Evolutionary conservation across 2,888 invertebrate species (phyloP).

Genomic region (Rhamphomyia laevipes): DNA sequence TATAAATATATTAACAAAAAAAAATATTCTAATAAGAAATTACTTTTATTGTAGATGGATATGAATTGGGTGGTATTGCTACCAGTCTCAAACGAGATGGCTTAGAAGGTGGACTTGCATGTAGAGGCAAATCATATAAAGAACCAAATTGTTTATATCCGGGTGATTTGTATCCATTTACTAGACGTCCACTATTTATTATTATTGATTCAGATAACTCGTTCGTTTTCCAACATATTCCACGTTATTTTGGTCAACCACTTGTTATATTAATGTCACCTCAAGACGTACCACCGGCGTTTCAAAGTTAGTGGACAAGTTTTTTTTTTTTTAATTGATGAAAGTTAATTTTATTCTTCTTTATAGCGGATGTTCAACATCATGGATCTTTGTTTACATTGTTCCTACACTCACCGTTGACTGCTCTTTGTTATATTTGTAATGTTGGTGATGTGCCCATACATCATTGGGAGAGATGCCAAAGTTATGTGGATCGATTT

Average conservation of each 20-base stretch:
- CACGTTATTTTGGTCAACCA: constrained; percentile 86
- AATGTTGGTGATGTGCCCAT: constrained; percentile 76
- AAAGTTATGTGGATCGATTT: constrained; percentile 77
- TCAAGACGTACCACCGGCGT: constrained; percentile 72
- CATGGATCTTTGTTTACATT: constrained; percentile 89
- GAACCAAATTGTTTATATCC: constrained; percentile 78
- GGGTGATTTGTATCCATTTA: constrained; percentile 86
- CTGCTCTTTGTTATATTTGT: constrained; percentile 84
- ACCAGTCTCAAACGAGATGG: constrained; percentile 77
- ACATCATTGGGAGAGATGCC: constrained; percentile 83
- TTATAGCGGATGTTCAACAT: constrained; percentile 58
- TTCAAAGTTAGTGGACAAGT: constrained; percentile 52
- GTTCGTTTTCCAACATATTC: constrained; percentile 82
- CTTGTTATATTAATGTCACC: constrained; percentile 89
- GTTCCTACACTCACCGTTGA: constrained; percentile 88
- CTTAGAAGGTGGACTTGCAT: constrained; percentile 34
- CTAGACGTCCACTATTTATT: constrained; percentile 82
- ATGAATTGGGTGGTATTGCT: constrained; percentile 81
- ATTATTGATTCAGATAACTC: constrained; percentile 95
- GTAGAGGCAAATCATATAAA: constrained; percentile 41
- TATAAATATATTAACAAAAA: background rate
- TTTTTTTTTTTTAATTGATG: background rate
- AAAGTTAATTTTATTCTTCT: constrained; percentile 1
- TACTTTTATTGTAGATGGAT: constrained; percentile 51
- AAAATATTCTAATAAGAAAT: too few relatives aligned